phyloP scores from a whole-genome alignment of 1,140 invertebrate genomes.

The Drosophila seguyi region DNA sequence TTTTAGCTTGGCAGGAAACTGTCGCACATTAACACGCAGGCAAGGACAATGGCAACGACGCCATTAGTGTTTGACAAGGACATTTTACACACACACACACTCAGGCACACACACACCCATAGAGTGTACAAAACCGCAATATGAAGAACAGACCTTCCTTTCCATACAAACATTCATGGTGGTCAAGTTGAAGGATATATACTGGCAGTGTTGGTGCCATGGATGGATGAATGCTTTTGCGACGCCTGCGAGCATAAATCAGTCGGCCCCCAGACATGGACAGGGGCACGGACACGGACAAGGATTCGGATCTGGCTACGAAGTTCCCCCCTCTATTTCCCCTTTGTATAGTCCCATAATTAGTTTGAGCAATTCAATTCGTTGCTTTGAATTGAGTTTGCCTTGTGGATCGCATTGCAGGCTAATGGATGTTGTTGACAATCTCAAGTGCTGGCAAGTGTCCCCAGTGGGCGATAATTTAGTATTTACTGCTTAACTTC shows the following conservation, averaged over 20 bases:
- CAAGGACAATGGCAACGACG: slow-evolving; percentile 77
- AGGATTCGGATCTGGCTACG: not conserved
- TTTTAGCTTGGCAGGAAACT: slow-evolving; percentile 65
- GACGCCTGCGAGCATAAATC: slow-evolving; percentile 65
- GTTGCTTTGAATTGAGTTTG: slow-evolving; percentile 46
- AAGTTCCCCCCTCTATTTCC: too few species aligned
- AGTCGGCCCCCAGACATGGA: slow-evolving; percentile 20
- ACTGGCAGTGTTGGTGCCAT: slow-evolving; percentile 17
- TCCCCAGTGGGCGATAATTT: slow-evolving; percentile 24
- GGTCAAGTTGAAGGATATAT: slow-evolving; percentile 63
- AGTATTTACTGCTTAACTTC: slow-evolving; percentile 19
- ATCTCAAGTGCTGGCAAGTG: slow-evolving; percentile 40
- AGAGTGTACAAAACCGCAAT: slow-evolving; percentile 32
- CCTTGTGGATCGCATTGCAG: slow-evolving; percentile 25
- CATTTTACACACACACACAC: slow-evolving; percentile 47
- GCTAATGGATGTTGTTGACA: slow-evolving; percentile 41
- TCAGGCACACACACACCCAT: slow-evolving; percentile 27
- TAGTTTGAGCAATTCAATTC: slow-evolving; percentile 59
- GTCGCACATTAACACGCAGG: slow-evolving; percentile 72
- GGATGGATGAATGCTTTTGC: slow-evolving; percentile 47
- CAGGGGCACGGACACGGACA: too few species aligned
- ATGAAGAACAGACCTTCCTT: slow-evolving; percentile 36
- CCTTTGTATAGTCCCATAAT: slow-evolving; percentile 43
- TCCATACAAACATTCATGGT: slow-evolving; percentile 16
- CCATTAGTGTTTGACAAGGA: slow-evolving; percentile 82